These are phyloP conservation scores for Tachycineta bicolor DNA, from an alignment of 2,113 vertebrate species.

Conservation along the genomic window DNA sequence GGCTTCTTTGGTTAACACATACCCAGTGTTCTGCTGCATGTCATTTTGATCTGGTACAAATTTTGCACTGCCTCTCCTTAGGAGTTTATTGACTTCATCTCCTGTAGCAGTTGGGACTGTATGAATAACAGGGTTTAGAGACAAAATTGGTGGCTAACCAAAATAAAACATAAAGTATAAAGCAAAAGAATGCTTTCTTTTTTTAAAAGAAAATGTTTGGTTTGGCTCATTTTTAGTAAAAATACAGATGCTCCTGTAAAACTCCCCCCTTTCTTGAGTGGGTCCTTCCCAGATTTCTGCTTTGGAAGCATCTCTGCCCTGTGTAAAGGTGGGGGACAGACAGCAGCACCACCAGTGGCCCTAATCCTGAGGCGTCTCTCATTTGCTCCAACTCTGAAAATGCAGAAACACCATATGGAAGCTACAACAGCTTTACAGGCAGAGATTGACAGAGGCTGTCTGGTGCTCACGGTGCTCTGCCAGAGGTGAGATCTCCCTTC, in stretches of 20 bases:
- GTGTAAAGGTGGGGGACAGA: background rate
- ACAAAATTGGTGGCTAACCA: background rate
- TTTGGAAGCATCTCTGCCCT: background rate
- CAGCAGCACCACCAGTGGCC: background rate
- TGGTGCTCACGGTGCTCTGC: background rate
- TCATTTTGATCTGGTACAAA: background rate
- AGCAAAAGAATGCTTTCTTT: background rate
- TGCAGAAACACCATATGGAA: background rate
- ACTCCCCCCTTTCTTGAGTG: background rate
- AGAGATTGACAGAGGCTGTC: background rate
- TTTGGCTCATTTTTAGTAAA: background rate
- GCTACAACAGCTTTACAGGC: background rate
- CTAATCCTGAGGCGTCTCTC: background rate
- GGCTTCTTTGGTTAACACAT: background rate
- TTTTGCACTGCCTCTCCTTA: background rate
- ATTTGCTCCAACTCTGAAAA: background rate
- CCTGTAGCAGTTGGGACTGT: background rate
- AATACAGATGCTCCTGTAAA: background rate
- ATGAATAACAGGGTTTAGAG: background rate
- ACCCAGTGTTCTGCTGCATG: background rate
- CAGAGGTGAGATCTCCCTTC: background rate
- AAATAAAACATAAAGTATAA: background rate
- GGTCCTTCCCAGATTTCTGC: background rate
- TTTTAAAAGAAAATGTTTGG: background rate
- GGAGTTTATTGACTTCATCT: background rate